Evolutionary conservation across 2,113 vertebrate genomes (phyloP), one percentile per base, ranked within the genome.

Genomic region (Cnemophilus loriae): DNA sequence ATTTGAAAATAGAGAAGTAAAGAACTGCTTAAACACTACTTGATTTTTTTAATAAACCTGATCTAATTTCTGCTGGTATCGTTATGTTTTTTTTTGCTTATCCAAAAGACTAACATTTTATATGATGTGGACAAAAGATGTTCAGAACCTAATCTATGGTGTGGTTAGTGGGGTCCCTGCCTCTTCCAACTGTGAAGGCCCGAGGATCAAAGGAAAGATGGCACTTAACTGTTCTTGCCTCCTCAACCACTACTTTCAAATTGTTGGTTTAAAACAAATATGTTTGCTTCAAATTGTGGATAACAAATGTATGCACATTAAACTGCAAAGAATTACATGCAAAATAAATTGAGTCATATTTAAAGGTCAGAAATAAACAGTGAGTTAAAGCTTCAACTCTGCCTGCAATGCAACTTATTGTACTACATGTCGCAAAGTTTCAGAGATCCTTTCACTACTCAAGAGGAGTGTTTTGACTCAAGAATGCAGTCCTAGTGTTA

Each of bases 361-460:
- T 81, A 44, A 16, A 30, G 55, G 22, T 26, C 13, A 52, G 28
- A 57, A 65, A 37, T 49, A 77, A 39, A 67, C 22, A 11, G 19
- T 4, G 28, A 65, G 20, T 67, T 91, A 5, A 37, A 30, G 11
- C 18, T 69, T 35, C 32, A 37, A 22, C 9, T 78, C 18, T 63
- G 4, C 16, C 13, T 6, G 28, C 28, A 76, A 35, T 2, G 13
- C 27, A 59, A 4, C 16, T 68, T 60, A 23, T 0, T 22, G 1
- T 19, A 39, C 27, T 20, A 19, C 0, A 4, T 44, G 3, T 44
- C 64, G 10, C 6, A 22, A 16, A 50, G 35, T 33, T 84, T 71
- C 76, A 35, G 33, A 77, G 39, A 47, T 50, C 9, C 20, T 80
- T 80, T 23, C 4, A 24, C 6, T 67, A 39, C 17, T 63, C 27